Conservation (phyloP, 92 coral and sea anemone genomes). For the Actinernus sp. region DNA sequence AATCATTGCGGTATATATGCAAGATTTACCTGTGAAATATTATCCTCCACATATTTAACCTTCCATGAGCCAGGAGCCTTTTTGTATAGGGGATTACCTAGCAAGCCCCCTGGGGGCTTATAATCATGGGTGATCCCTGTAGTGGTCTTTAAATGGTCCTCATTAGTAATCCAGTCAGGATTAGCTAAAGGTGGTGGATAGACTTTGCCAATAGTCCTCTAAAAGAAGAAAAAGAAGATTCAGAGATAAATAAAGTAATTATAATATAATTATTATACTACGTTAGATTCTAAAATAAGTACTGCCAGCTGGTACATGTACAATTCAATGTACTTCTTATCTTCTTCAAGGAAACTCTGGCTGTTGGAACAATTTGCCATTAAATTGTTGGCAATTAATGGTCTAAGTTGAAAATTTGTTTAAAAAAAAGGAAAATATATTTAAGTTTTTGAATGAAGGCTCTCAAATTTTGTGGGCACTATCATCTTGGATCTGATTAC, state of each 20-base stretch:
- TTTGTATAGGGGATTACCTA: conserved; percentile 80
- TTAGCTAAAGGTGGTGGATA: conserved; percentile 76
- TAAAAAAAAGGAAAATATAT: too few species aligned
- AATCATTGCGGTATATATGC: too few species aligned
- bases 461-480: too few species aligned
- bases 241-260: background rate
- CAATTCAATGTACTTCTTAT: too few species aligned
- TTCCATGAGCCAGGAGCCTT: conserved; percentile 98
- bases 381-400: too few species aligned
- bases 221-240: background rate
- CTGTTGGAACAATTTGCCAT: too few species aligned
- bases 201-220: conserved; percentile 85
- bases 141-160: conserved; percentile 84
- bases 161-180: conserved; percentile 62
- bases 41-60: conserved; percentile 89
- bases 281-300: too few species aligned
- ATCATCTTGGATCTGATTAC: too few species aligned
- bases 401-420: too few species aligned
- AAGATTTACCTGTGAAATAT: conserved; percentile 76
- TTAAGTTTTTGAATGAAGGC: too few species aligned
- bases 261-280: background rate
- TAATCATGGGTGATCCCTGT: conserved; percentile 95
- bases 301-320: too few species aligned
- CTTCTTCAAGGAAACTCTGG: too few species aligned
- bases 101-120: conserved; percentile 84